phyloP scores from a whole-genome alignment of 2,113 vertebrate species.

The Etheostoma spectabile region DNA sequence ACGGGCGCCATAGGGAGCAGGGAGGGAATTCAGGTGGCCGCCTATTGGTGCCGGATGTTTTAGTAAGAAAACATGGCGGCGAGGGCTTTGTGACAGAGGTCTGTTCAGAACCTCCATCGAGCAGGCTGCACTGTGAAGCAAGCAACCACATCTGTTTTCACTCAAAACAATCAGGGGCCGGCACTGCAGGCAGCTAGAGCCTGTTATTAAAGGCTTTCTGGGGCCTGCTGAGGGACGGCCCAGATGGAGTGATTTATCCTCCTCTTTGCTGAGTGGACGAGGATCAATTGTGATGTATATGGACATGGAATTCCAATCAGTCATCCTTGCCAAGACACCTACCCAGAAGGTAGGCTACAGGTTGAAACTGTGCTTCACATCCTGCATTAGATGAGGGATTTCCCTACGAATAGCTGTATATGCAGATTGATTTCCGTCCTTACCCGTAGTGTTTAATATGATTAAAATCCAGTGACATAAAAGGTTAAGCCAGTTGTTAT shows the following conservation, averaged over 20 bases:
- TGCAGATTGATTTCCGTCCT: conserved; percentile 25
- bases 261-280: conserved; percentile 75
- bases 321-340: conserved; percentile 69
- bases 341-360: conserved; percentile 51
- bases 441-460: conserved; percentile 6
- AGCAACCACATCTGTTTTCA: conserved; percentile 86
- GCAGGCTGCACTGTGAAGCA: conserved; percentile 62
- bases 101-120: conserved; percentile 54
- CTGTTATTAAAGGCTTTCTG: conserved; percentile 84
- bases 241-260: conserved; percentile 76
- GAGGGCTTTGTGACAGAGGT: conserved; percentile 69
- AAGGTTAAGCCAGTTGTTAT: not conserved
- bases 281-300: conserved; percentile 79
- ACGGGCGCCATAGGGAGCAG: conserved; percentile 25
- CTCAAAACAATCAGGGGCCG: conserved; percentile 84
- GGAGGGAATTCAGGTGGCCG: conserved; percentile 67
- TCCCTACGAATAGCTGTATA: not conserved
- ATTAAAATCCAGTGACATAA: conserved; percentile 27
- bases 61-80: conserved; percentile 75
- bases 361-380: conserved; percentile 26
- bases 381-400: conserved; percentile 15
- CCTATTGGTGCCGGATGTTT: conserved; percentile 80
- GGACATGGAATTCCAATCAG: conserved; percentile 82
- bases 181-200: conserved; percentile 77
- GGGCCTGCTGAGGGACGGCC: conserved; percentile 76